Evolutionary conservation across 2,113 vertebrate genomes (phyloP), one percentile per base, ranked within the genome.

Genomic region (Polyodon spathula): DNA sequence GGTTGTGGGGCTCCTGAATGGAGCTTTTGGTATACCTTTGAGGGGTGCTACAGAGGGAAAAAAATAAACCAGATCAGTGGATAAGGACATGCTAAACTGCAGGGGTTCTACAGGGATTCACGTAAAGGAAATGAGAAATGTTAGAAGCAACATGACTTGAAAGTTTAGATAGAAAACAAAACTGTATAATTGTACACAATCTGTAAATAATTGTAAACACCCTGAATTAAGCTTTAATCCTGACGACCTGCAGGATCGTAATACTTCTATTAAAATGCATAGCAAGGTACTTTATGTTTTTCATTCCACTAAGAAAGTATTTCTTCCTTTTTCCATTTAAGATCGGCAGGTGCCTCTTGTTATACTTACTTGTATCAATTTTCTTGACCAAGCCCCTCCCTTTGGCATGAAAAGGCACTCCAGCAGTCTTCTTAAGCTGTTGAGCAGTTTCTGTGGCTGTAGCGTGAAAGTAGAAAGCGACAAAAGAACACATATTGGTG

Each of bases 331-430:
- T 27, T 27, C 3, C 27, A 3, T 27, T 27, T 27, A 27, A 27
- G 3, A 27, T 27, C 27, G 3, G 27, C 27, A 27, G 6, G 27
- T 15, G 39, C 4, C 54, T 27, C 6, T 16, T 40, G 3, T 61
- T 48, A 2, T n/a, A 81, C 93, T 86, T 86, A 99, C 96, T 99
- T 43, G 94, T 98, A 79, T 98, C 96, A 66, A 99, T 89, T 83
- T 96, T 99, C 75, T 98, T 97, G 40, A 98, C 94, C 63, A 96
- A 71, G n/a, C 94, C 96, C 63, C 95, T 90, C 73, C 95, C 96
- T 86, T 97, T 99, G 77, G 95, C 90, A 6, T 98, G 96, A 73
- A 96, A 98, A 68, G 96, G 93, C 76, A 97, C 93, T 68, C 96
- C 94, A 0, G 96, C 89, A 0, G 91, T 97, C 81, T 97, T 94